Evolutionary conservation across 2,113 vertebrate genomes (phyloP).

Genomic region (Erythrolamprus reginae): DNA sequence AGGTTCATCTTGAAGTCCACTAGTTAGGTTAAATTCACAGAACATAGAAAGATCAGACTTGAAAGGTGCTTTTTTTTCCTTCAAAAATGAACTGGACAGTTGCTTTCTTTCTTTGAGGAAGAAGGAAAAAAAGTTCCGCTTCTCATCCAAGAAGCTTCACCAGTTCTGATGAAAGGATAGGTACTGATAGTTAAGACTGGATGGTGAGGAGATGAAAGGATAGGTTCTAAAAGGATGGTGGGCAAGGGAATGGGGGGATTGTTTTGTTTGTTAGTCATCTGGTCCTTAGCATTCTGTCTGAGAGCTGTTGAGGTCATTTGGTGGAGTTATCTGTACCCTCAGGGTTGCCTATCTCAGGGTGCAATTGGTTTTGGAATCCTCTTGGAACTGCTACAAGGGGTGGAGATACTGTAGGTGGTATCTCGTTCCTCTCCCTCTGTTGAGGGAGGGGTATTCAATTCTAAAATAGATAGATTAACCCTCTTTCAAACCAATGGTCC

Average conservation of each 20-base stretch:
- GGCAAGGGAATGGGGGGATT: neutral
- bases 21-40: neutral
- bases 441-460: neutral
- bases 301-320: neutral
- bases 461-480: neutral
- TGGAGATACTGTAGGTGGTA: neutral
- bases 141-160: neutral
- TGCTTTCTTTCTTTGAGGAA: neutral
- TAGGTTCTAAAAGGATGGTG: neutral
- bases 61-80: neutral
- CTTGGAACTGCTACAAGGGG: neutral
- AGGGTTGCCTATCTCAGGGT: neutral
- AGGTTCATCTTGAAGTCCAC: neutral
- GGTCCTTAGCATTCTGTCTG: neutral
- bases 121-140: neutral
- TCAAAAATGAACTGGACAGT: neutral
- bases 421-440: neutral
- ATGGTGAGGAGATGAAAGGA: neutral
- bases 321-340: neutral
- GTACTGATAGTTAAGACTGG: neutral
- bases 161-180: neutral
- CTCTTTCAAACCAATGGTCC: no score
- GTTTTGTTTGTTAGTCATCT: no score
- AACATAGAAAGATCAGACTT: neutral
- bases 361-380: neutral